Percentiles rank a stretch among this genome's conserved stretches.
These are phyloP conservation scores for Synergus laeviventris DNA, from an alignment of 2,888 invertebrate genomes.

Conservation along the genomic window DNA sequence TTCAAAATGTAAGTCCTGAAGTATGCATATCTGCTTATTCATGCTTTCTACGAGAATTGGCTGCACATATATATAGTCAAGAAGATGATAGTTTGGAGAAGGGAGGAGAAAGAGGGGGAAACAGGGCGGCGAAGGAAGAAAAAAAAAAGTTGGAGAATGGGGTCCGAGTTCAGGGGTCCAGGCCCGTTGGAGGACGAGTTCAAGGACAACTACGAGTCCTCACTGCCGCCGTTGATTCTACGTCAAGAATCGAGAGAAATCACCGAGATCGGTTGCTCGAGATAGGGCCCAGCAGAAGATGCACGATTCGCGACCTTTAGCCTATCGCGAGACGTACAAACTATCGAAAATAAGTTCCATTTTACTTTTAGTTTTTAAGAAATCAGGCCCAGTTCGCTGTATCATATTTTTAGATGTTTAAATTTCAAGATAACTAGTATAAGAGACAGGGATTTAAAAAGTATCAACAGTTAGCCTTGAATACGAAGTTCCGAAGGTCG, in stretches of 20 bases:
- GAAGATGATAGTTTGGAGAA: slow-evolving; percentile 39
- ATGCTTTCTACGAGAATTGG: slow-evolving; percentile 21
- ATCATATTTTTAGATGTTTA: neutral
- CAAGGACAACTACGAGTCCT: slow-evolving; percentile 36
- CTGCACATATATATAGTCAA: slow-evolving; percentile 11
- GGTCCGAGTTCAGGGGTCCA: slow-evolving; percentile 53
- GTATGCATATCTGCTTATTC: slow-evolving; percentile 8
- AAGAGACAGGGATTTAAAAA: neutral
- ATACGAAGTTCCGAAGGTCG: neutral
- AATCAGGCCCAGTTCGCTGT: neutral
- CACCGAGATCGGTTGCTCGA: slow-evolving; percentile 48
- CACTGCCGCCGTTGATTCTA: slow-evolving; percentile 38
- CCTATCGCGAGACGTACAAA: neutral
- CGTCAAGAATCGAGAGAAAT: slow-evolving; percentile 49
- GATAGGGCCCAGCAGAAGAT: slow-evolving; percentile 45
- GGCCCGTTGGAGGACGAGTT: slow-evolving; percentile 45
- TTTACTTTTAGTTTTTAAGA: neutral
- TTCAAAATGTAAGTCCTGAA: slow-evolving; percentile 2
- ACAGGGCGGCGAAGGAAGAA: slow-evolving; percentile 22
- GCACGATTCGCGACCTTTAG: slow-evolving; percentile 22
- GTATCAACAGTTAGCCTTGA: neutral
- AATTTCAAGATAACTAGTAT: neutral
- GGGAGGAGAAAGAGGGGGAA: slow-evolving; percentile 44
- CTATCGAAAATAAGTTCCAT: neutral
- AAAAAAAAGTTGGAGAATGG: neutral